Evolutionary conservation across 2,113 vertebrate genomes (phyloP).

Genomic region (Eublepharis macularius): DNA sequence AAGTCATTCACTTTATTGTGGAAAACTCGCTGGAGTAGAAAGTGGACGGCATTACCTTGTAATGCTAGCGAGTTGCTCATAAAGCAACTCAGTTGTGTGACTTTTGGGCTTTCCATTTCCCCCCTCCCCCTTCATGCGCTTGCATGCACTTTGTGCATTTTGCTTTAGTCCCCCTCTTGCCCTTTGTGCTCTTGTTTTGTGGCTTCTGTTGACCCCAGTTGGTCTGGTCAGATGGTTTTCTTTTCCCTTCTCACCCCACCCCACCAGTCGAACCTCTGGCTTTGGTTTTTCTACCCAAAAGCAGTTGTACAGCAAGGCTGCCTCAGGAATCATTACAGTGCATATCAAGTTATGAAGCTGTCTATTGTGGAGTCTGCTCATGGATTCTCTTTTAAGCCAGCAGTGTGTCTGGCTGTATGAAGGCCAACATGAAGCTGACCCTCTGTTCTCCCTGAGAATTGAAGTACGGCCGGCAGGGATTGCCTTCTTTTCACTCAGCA

Average conservation of each 20-base stretch:
- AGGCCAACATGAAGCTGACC: too few species aligned
- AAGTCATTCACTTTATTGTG: slow-evolving; percentile 63
- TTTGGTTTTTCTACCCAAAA: slow-evolving; percentile 21
- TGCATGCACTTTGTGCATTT: slow-evolving; percentile 19
- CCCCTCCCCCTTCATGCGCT: neutral
- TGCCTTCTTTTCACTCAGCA: neutral
- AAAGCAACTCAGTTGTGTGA: slow-evolving; percentile 58
- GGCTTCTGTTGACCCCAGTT: slow-evolving; percentile 31
- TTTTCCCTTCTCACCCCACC: slow-evolving; percentile 32
- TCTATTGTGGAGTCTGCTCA: too few species aligned
- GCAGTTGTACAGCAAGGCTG: neutral
- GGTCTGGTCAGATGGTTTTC: neutral
- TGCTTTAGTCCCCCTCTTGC: slow-evolving; percentile 12
- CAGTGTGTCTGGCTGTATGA: too few species aligned
- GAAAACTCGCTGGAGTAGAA: slow-evolving; percentile 60
- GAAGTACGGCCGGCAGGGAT: too few species aligned
- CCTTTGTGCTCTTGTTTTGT: slow-evolving; percentile 14
- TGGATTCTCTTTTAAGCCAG: too few species aligned
- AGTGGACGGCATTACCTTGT: slow-evolving; percentile 34
- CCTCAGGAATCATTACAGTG: too few species aligned
- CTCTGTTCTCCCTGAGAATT: too few species aligned
- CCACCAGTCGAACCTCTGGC: slow-evolving; percentile 38
- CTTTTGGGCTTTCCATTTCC: neutral
- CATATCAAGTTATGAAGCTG: too few species aligned
- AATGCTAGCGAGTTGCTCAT: slow-evolving; percentile 48